Evolutionary conservation across 2,888 invertebrate genomes (phyloP).

Genomic region (Phania funesta): DNA sequence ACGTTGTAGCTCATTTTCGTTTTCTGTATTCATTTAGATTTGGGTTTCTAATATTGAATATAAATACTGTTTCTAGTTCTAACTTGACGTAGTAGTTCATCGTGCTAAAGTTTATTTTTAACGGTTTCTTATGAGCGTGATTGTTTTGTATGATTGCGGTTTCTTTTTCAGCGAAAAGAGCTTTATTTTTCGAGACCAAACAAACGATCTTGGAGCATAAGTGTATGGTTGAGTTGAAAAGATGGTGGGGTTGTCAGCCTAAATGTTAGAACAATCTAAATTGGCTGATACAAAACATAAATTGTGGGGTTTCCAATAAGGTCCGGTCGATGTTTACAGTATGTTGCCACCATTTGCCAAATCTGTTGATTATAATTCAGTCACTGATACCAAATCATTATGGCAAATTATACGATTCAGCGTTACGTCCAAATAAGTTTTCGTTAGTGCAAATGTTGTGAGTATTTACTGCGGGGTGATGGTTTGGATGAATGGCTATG

Average conservation of each 20-base stretch:
- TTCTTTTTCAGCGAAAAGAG: slow-evolving; percentile 48
- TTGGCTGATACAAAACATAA: background rate
- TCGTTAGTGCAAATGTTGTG: too few relatives aligned
- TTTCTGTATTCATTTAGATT: slow-evolving; percentile 16
- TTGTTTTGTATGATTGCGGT: slow-evolving; percentile 46
- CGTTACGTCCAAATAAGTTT: too few relatives aligned
- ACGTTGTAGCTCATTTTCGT: slow-evolving; percentile 29
- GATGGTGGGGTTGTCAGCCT: background rate
- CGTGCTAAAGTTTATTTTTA: slow-evolving; percentile 57
- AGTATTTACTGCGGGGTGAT: too few relatives aligned
- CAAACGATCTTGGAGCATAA: slow-evolving; percentile 52
- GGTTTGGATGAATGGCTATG: too few relatives aligned
- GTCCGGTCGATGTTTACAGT: too few relatives aligned
- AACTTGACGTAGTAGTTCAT: slow-evolving; percentile 43
- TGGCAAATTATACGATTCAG: too few relatives aligned
- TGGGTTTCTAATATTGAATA: slow-evolving; percentile 18
- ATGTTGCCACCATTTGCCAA: too few relatives aligned
- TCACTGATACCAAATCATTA: too few relatives aligned
- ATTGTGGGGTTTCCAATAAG: too few relatives aligned
- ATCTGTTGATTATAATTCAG: too few relatives aligned
- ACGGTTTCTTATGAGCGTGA: slow-evolving; percentile 43
- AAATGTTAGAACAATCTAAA: background rate
- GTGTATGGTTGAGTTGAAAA: slow-evolving; percentile 27
- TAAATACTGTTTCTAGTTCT: slow-evolving; percentile 17
- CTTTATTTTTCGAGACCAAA: slow-evolving; percentile 42